These are phyloP conservation scores for Stegastes partitus DNA, from an alignment of 2,113 vertebrate species.

Conservation along the genomic window DNA sequence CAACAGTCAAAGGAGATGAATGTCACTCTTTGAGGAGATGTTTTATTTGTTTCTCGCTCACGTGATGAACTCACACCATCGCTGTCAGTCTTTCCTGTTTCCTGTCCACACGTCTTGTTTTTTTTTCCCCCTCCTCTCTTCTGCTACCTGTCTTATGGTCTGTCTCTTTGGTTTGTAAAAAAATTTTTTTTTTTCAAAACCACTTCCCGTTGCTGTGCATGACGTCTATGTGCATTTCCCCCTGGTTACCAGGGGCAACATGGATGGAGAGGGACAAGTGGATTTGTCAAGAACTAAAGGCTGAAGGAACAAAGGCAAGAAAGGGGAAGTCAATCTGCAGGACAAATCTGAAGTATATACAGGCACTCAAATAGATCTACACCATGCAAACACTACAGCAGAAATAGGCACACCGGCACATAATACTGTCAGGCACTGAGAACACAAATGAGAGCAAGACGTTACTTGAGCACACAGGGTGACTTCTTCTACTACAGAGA, in stretches of 20 bases:
- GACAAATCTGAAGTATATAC: constrained; percentile 31
- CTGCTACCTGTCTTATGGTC: constrained; percentile 11
- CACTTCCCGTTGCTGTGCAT: constrained; percentile 46
- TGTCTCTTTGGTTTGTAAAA: constrained; percentile 37
- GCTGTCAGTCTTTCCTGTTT: neutral
- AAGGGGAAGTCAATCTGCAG: constrained; percentile 55
- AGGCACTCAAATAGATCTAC: constrained; percentile 24
- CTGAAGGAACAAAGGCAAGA: constrained; percentile 71
- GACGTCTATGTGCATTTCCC: constrained; percentile 76
- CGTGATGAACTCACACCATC: constrained; percentile 1
- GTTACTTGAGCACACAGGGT: neutral
- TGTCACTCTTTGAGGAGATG: constrained; percentile 2
- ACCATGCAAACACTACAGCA: constrained; percentile 12
- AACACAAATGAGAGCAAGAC: neutral
- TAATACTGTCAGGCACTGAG: neutral
- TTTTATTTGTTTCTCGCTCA: constrained; percentile 17
- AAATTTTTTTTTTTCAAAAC: too few species aligned
- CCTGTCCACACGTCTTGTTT: neutral
- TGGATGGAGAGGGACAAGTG: constrained; percentile 77
- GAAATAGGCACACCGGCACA: neutral
- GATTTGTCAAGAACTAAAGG: constrained; percentile 71
- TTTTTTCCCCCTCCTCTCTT: neutral
- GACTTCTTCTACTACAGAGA: neutral
- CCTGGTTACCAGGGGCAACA: constrained; percentile 85
- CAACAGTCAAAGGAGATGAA: constrained; percentile 34